Evolutionary conservation across 2,113 vertebrate genomes (phyloP).

Genomic region (Anser brachyrhynchus): DNA sequence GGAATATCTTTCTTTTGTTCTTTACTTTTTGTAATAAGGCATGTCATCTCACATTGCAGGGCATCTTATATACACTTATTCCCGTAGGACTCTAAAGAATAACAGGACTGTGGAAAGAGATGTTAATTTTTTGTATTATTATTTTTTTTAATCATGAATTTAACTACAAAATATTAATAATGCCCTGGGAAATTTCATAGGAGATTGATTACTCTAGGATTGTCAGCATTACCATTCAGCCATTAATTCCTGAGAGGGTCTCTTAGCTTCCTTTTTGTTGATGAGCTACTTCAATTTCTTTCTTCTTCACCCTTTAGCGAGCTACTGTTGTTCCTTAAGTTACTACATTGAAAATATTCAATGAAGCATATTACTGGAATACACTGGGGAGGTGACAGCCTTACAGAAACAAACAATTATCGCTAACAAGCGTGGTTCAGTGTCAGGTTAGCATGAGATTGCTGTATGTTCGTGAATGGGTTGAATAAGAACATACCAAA

Average conservation of each 20-base stretch:
- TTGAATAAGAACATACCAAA: background rate
- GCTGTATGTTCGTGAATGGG: rapidly evolving
- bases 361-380: background rate
- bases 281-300: background rate
- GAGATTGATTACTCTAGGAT: background rate
- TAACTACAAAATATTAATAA: background rate
- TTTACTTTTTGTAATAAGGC: background rate
- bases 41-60: background rate
- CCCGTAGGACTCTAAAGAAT: background rate
- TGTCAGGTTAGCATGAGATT: background rate
- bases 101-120: background rate
- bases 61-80: background rate
- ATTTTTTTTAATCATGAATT: background rate
- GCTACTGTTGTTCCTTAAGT: background rate
- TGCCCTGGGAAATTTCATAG: background rate
- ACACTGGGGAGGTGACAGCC: background rate
- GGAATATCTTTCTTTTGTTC: background rate
- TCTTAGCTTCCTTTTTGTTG: background rate
- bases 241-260: background rate
- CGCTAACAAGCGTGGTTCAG: background rate
- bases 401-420: background rate
- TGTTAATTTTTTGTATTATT: background rate
- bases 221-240: background rate
- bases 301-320: background rate
- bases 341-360: background rate